Evolutionary conservation across 1,140 invertebrate genomes (phyloP).

Genomic region (Uloborus diversus): DNA sequence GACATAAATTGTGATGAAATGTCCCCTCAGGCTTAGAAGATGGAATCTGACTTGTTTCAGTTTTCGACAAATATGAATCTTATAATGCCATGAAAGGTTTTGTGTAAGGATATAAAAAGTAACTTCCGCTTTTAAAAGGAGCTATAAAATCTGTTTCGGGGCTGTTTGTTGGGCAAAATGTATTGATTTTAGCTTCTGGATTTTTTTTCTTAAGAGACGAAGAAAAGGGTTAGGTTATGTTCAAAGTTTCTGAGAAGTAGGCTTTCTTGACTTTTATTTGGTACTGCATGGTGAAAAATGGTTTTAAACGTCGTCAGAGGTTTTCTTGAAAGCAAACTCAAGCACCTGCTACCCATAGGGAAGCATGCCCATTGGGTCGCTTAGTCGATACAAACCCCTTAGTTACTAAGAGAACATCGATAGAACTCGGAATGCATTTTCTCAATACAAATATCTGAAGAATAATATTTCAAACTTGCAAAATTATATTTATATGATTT

Average conservation of each 20-base stretch:
- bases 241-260: background rate
- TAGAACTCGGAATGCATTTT: no score
- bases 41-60: background rate
- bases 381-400: no score
- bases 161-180: background rate
- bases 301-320: background rate
- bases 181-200: conserved; percentile 2
- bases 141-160: conserved; percentile 5
- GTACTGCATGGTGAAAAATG: background rate
- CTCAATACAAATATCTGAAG: no score
- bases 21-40: background rate
- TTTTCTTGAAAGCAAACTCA: background rate
- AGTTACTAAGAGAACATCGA: no score
- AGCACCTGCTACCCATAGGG: no score
- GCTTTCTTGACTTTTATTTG: conserved; percentile 11
- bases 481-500: no score
- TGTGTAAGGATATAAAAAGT: conserved; percentile 9
- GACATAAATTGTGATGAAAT: background rate
- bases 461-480: no score
- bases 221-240: background rate
- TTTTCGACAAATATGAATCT: background rate
- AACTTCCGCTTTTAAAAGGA: conserved; percentile 5
- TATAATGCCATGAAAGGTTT: background rate
- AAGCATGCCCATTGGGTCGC: no score
- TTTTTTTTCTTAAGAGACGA: background rate